A percentile compares a stretch with the other conserved stretches of the same genome.
Evolutionary conservation across 2,113 vertebrate genomes (phyloP).

Genomic region (Lophotis ruficrista): DNA sequence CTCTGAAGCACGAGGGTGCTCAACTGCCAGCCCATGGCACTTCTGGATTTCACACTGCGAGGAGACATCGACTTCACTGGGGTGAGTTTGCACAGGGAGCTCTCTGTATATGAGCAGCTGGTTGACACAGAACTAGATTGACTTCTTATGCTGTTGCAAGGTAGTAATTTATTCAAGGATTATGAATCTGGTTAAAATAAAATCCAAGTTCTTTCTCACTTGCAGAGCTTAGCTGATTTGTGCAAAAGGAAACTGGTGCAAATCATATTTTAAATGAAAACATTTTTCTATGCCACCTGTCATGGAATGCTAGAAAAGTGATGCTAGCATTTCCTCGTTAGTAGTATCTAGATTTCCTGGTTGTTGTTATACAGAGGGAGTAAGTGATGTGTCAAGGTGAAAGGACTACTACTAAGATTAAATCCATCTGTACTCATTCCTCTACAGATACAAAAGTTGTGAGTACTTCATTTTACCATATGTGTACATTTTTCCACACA

Average conservation of each 20-base stretch:
- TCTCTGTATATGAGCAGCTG: background rate
- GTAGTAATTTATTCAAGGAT: background rate
- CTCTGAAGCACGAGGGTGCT: slow-evolving; percentile 10
- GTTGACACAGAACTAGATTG: background rate
- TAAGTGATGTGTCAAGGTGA: slow-evolving; percentile 21
- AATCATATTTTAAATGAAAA: slow-evolving; percentile 11
- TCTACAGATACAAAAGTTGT: slow-evolving; percentile 21
- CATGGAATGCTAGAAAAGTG: background rate
- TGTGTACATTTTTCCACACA: background rate
- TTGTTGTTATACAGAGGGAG: slow-evolving; percentile 20
- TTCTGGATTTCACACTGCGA: background rate
- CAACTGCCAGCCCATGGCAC: background rate
- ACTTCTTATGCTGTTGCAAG: background rate
- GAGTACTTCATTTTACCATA: background rate
- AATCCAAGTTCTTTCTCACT: background rate
- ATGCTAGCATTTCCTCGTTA: background rate
- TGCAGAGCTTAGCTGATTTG: background rate
- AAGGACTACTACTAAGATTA: slow-evolving; percentile 36
- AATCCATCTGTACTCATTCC: background rate
- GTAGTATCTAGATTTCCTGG: slow-evolving; percentile 38
- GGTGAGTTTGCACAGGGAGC: background rate
- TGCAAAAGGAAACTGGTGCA: background rate
- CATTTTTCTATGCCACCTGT: background rate
- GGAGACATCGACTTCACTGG: background rate
- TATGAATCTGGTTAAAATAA: background rate